phyloP scores from a whole-genome alignment of 2,888 invertebrate species.

The Drosophila setosimentum region DNA sequence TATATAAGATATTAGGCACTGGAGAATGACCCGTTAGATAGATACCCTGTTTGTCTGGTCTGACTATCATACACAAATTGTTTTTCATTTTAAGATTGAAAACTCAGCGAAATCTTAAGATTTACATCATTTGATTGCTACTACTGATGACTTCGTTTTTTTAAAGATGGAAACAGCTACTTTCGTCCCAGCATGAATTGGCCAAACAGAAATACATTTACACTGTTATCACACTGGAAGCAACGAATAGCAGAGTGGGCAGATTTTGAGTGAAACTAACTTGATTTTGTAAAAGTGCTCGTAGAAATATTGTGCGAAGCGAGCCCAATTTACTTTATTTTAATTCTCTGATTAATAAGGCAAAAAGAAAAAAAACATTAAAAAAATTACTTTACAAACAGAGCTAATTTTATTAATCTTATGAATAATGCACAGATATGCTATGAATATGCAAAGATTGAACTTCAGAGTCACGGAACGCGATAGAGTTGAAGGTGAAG shows the following conservation, averaged over 20 bases:
- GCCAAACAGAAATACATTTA: too few relatives aligned
- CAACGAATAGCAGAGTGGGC: not conserved
- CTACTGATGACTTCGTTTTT: not conserved
- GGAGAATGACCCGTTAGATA: not conserved
- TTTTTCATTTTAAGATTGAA: not conserved
- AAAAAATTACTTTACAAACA: not conserved
- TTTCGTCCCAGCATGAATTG: too few relatives aligned
- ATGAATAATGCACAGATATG: conserved; percentile 31
- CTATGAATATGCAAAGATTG: conserved; percentile 14
- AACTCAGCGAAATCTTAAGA: not conserved
- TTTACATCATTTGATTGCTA: not conserved
- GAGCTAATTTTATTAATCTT: conserved; percentile 9
- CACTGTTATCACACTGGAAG: too few relatives aligned
- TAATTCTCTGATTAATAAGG: not conserved
- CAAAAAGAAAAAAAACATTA: not conserved
- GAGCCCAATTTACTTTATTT: not conserved
- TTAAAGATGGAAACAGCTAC: not conserved
- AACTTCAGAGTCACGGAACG: conserved; percentile 31
- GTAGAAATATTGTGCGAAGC: not conserved
- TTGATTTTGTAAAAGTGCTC: not conserved
- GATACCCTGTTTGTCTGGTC: not conserved
- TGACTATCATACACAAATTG: not conserved
- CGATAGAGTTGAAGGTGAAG: conserved; percentile 37
- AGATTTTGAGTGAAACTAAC: not conserved
- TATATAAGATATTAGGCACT: not conserved